These are phyloP conservation scores for Enteromius radiatus DNA, from an alignment of 2,797 vertebrate genomes.

Conservation along the genomic window DNA sequence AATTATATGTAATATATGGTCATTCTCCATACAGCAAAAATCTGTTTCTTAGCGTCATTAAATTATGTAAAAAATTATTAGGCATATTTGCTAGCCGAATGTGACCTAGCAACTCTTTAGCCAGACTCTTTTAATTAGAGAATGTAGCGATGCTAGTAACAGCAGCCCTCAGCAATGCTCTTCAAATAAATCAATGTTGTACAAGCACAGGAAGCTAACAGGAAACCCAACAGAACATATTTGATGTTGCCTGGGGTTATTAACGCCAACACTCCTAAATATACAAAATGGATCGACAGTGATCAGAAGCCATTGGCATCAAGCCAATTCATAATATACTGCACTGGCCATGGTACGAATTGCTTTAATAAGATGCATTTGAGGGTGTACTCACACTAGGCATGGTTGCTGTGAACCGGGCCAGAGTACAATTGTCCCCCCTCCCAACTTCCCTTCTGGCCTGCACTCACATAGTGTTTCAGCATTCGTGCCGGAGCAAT, in stretches of 20 bases:
- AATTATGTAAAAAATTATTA: not conserved
- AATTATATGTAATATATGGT: not conserved
- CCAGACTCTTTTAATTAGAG: not conserved
- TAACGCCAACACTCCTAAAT: not conserved
- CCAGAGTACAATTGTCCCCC: no score
- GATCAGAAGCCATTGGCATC: not conserved
- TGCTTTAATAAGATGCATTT: no score
- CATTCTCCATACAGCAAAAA: not conserved
- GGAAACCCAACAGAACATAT: conserved; percentile 1
- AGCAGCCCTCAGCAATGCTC: not conserved
- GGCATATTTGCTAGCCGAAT: not conserved
- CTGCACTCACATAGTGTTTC: no score
- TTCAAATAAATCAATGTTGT: not conserved
- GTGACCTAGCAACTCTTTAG: conserved; percentile 1
- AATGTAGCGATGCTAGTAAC: not conserved
- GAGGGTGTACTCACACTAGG: no score
- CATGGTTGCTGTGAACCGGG: no score
- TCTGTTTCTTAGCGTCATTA: not conserved
- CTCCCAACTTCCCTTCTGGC: no score
- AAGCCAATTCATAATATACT: not conserved
- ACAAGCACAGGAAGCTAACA: not conserved
- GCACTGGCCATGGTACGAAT: not conserved
- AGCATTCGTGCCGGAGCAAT: no score
- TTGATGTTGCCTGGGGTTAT: not conserved
- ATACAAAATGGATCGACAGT: not conserved